Evolutionary conservation across 2,113 vertebrate genomes (phyloP).

Genomic region (Microtus pennsylvanicus): DNA sequence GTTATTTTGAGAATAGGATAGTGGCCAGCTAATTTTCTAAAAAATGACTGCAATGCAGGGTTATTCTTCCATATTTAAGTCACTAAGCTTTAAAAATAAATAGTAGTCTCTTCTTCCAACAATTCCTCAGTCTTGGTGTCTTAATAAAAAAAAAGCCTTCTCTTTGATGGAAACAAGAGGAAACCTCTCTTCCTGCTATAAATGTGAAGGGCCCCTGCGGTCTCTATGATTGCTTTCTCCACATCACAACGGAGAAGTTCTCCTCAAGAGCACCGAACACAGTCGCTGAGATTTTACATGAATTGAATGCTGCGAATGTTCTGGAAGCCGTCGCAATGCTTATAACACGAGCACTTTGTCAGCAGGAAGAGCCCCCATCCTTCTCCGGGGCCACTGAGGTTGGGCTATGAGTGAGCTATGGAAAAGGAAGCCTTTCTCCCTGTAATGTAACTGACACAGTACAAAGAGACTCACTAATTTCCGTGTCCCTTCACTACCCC

Average conservation of each 20-base stretch:
- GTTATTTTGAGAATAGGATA: constrained; percentile 22
- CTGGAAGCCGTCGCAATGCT: background rate
- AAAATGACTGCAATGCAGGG: background rate
- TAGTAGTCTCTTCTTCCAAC: background rate
- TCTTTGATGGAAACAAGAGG: background rate
- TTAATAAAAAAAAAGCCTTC: background rate
- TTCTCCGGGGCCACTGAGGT: background rate
- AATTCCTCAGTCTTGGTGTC: background rate
- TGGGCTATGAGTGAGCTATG: background rate
- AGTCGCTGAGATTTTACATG: background rate
- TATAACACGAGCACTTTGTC: background rate
- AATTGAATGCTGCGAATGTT: background rate
- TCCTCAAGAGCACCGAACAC: background rate
- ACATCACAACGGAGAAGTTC: background rate
- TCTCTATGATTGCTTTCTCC: background rate
- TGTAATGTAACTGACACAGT: background rate
- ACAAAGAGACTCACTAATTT: background rate
- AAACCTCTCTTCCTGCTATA: background rate
- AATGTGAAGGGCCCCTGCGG: background rate
- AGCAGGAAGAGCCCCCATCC: background rate
- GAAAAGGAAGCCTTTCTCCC: background rate
- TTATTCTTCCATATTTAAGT: background rate
- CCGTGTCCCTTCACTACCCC: background rate
- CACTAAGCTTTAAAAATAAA: constrained; percentile 10
- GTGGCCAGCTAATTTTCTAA: background rate